Evolutionary conservation across 2,113 vertebrate genomes (phyloP).

Genomic region (Chloropsis cyanopogon): DNA sequence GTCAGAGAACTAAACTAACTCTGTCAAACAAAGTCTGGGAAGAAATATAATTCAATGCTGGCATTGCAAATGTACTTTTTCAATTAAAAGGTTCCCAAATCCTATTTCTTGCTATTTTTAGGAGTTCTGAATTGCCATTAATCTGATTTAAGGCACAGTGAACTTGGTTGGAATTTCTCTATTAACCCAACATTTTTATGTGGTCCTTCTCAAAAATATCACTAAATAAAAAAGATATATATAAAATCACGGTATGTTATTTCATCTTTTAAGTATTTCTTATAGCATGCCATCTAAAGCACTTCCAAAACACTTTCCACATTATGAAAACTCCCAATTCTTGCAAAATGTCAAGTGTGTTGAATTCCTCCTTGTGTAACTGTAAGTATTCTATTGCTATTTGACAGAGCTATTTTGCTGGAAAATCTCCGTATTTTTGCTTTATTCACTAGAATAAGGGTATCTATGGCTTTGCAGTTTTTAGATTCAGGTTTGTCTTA

Average conservation of each 20-base stretch:
- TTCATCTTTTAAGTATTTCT: not conserved
- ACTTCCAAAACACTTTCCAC: not conserved
- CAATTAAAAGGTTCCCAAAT: not conserved
- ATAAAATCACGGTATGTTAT: not conserved
- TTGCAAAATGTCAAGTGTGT: not conserved
- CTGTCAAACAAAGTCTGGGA: not conserved
- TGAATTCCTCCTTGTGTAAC: not conserved
- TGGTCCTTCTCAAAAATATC: not conserved
- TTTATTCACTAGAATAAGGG: not conserved
- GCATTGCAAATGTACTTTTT: not conserved
- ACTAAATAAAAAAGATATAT: not conserved
- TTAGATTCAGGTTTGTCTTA: not conserved
- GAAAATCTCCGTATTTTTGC: not conserved
- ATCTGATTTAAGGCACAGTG: not conserved
- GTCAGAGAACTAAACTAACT: slow-evolving; percentile 4
- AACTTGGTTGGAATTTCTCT: not conserved
- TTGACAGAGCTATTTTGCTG: not conserved
- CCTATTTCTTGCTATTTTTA: not conserved
- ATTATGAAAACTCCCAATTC: not conserved
- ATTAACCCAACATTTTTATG: not conserved
- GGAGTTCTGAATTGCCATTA: not conserved
- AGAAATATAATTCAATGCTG: not conserved
- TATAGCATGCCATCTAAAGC: not conserved
- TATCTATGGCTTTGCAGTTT: not conserved
- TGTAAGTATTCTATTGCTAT: not conserved